Base-by-base conservation (phyloP, 2,113 vertebrate genomes). In the Spea bombifrons region DNA sequence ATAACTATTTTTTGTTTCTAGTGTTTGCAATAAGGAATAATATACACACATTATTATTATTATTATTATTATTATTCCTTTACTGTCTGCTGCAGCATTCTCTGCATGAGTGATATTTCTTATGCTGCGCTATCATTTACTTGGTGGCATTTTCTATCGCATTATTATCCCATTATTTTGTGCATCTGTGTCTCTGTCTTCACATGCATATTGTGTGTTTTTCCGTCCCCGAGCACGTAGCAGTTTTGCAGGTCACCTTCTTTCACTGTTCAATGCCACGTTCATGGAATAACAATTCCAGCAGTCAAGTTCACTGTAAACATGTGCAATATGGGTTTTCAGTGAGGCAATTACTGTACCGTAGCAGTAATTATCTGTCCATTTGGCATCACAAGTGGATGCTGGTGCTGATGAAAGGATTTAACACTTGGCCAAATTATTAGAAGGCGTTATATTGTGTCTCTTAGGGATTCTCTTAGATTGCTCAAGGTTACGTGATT, bases 211-310 rank as follows among this genome's bases (percentile, higher is more conserved):
- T 9, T 3, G 57, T 73, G 43, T 78, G 57, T 50, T 43, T 52
- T 16, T 67, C 52, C 3, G 6, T 67, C 16, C 53, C 8, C 10
- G 80, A 64, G 65, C 78, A 52, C 79, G 63, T 30, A 68, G 45
- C 16, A 61, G 48, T 48, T 67, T 48, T 78, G 76, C 44, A 63
- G 71, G 70, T 86, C 85, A 82, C 83, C 84, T 78, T 75, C 81
- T 83, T 80, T 81, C 81, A 81, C 78, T 52, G 66, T 75, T 78
- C 70, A 47, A 30, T 15, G 74, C 75, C 44, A 49, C 71, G 48
- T 64, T 73, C 71, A 75, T 57, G 48, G 63, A 63, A 57, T 45
- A 71, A 76, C 57, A 52, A 75, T 68, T 30, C 8, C 8, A 49
- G n/a, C 50, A 72, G 77, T 52, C 77, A 73, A 67, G 70, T 73